Evolutionary conservation across 2,888 invertebrate species (phyloP).

Genomic region (Phyto melanocephala): DNA sequence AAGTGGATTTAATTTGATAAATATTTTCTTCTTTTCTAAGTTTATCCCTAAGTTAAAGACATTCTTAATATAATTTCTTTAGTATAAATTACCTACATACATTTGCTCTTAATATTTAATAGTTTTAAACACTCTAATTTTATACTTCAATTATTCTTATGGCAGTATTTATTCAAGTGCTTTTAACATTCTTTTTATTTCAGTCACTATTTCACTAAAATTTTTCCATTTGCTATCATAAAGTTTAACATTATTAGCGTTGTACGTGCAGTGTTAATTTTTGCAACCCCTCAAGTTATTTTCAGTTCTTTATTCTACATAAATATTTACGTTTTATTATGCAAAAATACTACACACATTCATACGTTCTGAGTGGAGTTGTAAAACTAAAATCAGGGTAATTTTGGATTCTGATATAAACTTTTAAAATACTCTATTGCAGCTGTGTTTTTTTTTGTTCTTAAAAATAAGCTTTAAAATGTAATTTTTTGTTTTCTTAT

Average conservation of each 20-base stretch:
- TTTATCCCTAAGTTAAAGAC: too few relatives aligned
- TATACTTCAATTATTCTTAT: not conserved
- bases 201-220: not conserved
- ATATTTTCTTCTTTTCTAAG: too few relatives aligned
- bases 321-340: slow-evolving; percentile 39
- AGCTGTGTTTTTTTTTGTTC: not conserved
- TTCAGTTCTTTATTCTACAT: not conserved
- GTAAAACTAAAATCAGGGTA: slow-evolving; percentile 3
- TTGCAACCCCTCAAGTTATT: slow-evolving; percentile 27
- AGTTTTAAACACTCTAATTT: not conserved
- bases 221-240: slow-evolving; percentile 4
- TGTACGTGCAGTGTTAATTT: slow-evolving; percentile 35
- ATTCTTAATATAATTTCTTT: too few relatives aligned
- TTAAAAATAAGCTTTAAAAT: too few relatives aligned
- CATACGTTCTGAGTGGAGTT: not conserved
- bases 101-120: not conserved
- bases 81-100: too few relatives aligned
- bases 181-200: not conserved
- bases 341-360: not conserved
- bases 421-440: not conserved
- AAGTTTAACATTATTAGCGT: slow-evolving; percentile 35
- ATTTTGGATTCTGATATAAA: not conserved
- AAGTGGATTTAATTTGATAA: too few relatives aligned
- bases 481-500: not conserved
- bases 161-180: not conserved